These are phyloP conservation scores for Bufotes viridis DNA, from an alignment of 2,797 vertebrate genomes.

Conservation along the genomic window DNA sequence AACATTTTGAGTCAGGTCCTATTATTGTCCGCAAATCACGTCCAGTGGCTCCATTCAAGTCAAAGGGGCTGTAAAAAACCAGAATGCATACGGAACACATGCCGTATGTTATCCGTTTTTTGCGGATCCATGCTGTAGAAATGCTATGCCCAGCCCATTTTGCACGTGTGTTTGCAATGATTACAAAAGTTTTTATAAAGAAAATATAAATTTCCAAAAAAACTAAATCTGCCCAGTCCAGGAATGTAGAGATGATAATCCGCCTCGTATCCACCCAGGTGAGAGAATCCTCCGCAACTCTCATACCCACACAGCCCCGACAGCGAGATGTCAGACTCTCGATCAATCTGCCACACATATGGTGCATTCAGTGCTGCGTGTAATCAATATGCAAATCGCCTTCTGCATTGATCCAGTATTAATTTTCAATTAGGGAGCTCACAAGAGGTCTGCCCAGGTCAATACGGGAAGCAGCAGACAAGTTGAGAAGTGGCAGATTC, in stretches of 20 bases:
- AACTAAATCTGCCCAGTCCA: background rate
- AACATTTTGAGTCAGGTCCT: too few relatives aligned
- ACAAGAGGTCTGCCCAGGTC: constrained; percentile 94
- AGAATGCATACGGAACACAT: too few relatives aligned
- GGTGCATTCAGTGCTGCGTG: constrained; percentile 98
- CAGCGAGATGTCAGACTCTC: constrained; percentile 76
- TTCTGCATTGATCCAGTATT: constrained; percentile 97
- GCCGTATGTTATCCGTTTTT: too few relatives aligned
- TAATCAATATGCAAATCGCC: constrained; percentile 99
- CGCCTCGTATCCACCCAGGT: background rate
- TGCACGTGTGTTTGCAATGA: too few relatives aligned
- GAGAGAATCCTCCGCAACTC: background rate
- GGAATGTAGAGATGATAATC: background rate
- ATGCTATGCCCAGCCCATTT: too few relatives aligned
- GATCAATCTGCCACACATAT: constrained; percentile 95
- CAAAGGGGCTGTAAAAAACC: too few relatives aligned
- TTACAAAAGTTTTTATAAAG: too few relatives aligned
- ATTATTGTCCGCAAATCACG: too few relatives aligned
- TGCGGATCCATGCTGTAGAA: too few relatives aligned
- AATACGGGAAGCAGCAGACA: constrained; percentile 76
- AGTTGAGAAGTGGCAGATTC: constrained; percentile 58
- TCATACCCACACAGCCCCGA: constrained; percentile 33
- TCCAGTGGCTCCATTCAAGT: too few relatives aligned
- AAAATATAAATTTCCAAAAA: background rate
- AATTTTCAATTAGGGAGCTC: constrained; percentile 99